Evolutionary conservation across 2,113 vertebrate species (phyloP).

Genomic region (Lamprologus ornatipinnis): DNA sequence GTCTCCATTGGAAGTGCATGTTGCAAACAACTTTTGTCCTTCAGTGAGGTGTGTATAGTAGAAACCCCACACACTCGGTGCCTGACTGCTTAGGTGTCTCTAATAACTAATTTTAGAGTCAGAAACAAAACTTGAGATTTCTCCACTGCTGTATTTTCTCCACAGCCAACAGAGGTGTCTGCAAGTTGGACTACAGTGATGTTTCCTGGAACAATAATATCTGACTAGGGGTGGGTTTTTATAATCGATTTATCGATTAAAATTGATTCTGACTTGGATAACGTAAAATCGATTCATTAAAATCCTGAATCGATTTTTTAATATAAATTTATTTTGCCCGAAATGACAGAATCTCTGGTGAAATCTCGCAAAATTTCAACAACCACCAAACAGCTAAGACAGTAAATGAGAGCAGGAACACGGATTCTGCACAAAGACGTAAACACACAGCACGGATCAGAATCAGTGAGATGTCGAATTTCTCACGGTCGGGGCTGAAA

Average conservation of each 20-base stretch:
- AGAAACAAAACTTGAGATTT: background rate
- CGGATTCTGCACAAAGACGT: rapidly evolving
- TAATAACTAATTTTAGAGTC: background rate
- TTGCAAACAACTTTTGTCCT: background rate
- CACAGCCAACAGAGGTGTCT: background rate
- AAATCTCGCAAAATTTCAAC: rapidly evolving
- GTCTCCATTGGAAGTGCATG: rapidly evolving
- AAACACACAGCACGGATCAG: no score
- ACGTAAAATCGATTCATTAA: no score
- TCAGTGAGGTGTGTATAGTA: rapidly evolving
- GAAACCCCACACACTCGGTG: background rate
- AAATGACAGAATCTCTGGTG: rapidly evolving
- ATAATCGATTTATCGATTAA: no score
- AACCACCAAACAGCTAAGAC: no score
- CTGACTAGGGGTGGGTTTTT: background rate
- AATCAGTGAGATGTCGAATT: rapidly evolving
- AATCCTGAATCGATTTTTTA: no score
- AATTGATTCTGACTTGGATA: rapidly evolving
- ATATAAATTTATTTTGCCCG: no score
- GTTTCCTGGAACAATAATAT: background rate
- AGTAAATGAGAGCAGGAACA: no score
- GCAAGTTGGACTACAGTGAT: background rate
- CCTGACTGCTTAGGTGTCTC: background rate
- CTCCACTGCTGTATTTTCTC: background rate
- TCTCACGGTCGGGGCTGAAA: no score